Conservation (phyloP, 2,113 vertebrate species). For the Prunella fulvescens region DNA sequence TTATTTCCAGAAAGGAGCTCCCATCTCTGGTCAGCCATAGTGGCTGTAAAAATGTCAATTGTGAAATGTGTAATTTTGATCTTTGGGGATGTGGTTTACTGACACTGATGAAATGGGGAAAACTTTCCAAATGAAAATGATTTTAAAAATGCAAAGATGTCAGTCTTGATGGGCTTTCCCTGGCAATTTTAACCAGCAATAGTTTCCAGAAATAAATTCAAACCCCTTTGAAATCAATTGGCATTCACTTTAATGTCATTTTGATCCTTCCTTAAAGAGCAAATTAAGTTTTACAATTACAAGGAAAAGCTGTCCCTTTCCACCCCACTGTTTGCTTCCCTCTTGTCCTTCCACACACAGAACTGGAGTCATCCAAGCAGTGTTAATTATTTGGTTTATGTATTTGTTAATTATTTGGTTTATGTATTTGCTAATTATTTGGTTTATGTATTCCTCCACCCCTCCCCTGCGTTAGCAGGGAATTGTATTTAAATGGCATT, state of each 20-base stretch:
- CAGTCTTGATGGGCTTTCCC: background rate
- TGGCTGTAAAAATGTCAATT: background rate
- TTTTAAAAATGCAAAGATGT: background rate
- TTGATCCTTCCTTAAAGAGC: background rate
- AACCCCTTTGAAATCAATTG: background rate
- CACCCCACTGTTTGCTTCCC: background rate
- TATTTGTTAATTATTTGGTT: background rate
- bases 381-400: background rate
- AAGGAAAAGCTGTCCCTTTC: background rate
- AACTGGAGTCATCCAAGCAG: background rate
- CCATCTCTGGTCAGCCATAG: background rate
- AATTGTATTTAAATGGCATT: constrained; percentile 9
- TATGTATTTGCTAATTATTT: background rate
- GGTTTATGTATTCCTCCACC: background rate
- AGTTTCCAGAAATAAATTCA: background rate
- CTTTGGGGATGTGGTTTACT: background rate
- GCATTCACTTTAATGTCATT: background rate
- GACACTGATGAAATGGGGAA: background rate
- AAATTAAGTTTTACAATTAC: background rate
- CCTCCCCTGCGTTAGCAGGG: background rate
- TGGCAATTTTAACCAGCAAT: background rate
- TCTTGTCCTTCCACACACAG: background rate
- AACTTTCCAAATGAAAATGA: background rate
- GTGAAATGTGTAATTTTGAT: background rate
- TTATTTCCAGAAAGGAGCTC: background rate